A percentile compares a stretch with the other conserved stretches of the same genome.
These are phyloP conservation scores for Dromius quadrimaculatus DNA, from an alignment of 2,888 invertebrate species.

Conservation along the genomic window DNA sequence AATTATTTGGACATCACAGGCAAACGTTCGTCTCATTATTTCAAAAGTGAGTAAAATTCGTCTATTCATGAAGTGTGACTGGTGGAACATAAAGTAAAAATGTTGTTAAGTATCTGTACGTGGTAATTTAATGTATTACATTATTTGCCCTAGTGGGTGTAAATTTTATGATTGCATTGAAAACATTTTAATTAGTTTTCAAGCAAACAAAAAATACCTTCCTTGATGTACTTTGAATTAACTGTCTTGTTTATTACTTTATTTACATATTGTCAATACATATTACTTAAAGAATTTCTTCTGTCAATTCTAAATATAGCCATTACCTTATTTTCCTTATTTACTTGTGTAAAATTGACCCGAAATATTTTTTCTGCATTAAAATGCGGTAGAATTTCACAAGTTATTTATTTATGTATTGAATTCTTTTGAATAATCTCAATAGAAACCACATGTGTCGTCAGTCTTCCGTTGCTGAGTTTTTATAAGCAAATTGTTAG, in stretches of 20 bases:
- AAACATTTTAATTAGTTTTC: background rate
- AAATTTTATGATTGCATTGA: background rate
- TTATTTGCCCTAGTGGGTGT: no score
- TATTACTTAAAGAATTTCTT: background rate
- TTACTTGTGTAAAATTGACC: background rate
- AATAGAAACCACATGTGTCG: background rate
- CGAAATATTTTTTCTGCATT: background rate
- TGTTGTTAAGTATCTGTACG: no score
- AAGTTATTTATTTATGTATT: conserved; percentile 3
- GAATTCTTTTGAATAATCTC: conserved; percentile 13
- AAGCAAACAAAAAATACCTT: background rate
- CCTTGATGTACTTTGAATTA: background rate
- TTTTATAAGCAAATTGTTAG: background rate
- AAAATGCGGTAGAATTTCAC: background rate
- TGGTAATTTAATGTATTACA: no score
- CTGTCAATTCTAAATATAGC: conserved; percentile 8
- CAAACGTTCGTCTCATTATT: no score
- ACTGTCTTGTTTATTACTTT: no score
- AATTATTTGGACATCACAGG: no score
- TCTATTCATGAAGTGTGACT: no score
- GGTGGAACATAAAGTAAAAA: no score
- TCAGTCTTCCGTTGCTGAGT: conserved; percentile 11
- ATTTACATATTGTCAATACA: background rate
- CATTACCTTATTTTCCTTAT: background rate
- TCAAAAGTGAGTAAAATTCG: no score